Evolutionary conservation across 2,888 invertebrate genomes (phyloP).

Genomic region (Bruchidius siliquastri): DNA sequence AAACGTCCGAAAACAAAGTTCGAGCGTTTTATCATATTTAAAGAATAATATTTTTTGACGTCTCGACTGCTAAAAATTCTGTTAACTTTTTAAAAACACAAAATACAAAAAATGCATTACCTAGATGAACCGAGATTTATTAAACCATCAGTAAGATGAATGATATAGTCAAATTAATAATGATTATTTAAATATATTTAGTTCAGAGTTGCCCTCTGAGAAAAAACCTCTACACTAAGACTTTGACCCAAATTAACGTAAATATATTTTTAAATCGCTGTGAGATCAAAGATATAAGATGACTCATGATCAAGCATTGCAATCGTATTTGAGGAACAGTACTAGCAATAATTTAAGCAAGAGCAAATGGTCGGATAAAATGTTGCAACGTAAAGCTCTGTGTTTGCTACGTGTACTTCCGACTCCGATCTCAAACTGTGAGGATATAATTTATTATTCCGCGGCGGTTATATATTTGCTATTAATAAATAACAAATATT

Average conservation of each 20-base stretch:
- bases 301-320: background rate
- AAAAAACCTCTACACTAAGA: too few species aligned
- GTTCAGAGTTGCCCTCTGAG: too few species aligned
- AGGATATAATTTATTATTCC: background rate
- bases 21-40: too few species aligned
- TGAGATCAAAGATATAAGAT: background rate
- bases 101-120: too few species aligned
- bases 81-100: too few species aligned
- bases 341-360: background rate
- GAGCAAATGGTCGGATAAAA: background rate
- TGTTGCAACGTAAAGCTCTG: background rate
- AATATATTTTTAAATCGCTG: background rate
- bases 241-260: background rate
- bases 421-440: background rate
- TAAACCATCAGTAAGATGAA: too few species aligned
- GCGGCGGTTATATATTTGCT: background rate
- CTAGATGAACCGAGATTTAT: too few species aligned
- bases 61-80: too few species aligned
- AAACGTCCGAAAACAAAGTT: too few species aligned
- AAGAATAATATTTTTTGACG: too few species aligned
- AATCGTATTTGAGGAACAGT: background rate
- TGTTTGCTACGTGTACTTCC: background rate
- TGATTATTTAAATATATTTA: too few species aligned
- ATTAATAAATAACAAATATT: background rate
- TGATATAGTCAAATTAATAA: too few species aligned